Evolutionary conservation across 2,113 vertebrate genomes (phyloP).

Genomic region (Columba livia): DNA sequence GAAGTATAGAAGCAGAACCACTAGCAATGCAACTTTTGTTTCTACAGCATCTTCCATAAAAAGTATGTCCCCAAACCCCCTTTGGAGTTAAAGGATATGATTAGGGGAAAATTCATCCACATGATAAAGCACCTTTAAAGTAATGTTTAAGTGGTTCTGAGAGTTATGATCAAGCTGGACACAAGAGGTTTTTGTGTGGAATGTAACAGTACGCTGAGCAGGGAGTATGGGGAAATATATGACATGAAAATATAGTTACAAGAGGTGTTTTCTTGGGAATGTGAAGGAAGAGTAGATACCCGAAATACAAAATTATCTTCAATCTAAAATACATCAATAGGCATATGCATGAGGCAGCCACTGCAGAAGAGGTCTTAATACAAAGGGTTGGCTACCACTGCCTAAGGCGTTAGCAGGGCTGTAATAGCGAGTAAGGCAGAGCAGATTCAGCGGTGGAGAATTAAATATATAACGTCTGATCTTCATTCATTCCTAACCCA

Average conservation of each 20-base stretch:
- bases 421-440: background rate
- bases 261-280: background rate
- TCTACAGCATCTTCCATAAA: background rate
- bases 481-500: background rate
- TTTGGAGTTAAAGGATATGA: background rate
- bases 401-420: background rate
- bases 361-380: constrained; percentile 2
- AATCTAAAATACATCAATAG: constrained; percentile 26
- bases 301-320: constrained; percentile 24
- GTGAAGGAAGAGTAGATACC: background rate
- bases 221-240: background rate
- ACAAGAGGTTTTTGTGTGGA: background rate
- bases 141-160: background rate
- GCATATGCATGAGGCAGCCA: background rate
- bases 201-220: background rate
- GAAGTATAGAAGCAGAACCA: constrained; percentile 19
- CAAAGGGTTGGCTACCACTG: constrained; percentile 27
- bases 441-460: background rate
- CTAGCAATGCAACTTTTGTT: constrained; percentile 11
- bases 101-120: background rate
- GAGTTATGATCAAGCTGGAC: background rate
- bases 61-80: background rate
- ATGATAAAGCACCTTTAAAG: background rate
- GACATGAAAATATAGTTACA: background rate
- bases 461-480: background rate